Base-by-base conservation (phyloP, 2,113 vertebrate genomes). In the Verasper variegatus region DNA sequence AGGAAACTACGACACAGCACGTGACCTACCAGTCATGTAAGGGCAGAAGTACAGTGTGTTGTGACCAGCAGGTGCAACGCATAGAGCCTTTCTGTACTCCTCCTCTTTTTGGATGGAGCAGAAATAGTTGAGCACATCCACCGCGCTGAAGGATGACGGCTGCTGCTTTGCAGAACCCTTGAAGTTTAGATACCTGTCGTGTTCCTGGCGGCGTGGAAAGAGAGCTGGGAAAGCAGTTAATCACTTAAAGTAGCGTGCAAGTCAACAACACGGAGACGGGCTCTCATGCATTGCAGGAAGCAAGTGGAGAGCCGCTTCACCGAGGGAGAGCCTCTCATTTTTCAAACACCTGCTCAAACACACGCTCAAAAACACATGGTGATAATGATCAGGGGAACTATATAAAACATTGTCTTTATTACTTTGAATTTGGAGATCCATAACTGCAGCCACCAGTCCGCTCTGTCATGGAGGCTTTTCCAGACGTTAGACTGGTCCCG, bases 401-500 rank as follows among this genome's bases (percentile, higher is more conserved):
- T 31, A 31, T 31, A 1, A 40, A 42, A 52, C 4, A 14, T 37
- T 37, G n/a, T 68, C 2, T 27, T 37, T 47, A 21, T 67, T 74
- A 93, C 94, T 83, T 87, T 90, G 80, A 87, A 91, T 86, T 89
- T 90, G 56, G 58, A 40, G 3, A 59, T 89, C 94, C 92, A 94
- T 23, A 21, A 37, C 13, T 86, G 47, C 55, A 94, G 74, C 93
- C 92, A 93, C 12, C 63, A 18, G 1, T 63, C 74, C n/a, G 83
- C 86, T 55, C 40, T 74, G n/a, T 73, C 60, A 14, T 88, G 63
- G 59, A 93, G 85, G 40, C 40, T 23, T 1, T 56, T 24, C 87
- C 83, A 85, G 31, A 59, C 67, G 61, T 86, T 35, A 4, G 61
- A 17, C 35, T 63, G 60, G 57, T 78, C 23, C 61, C 66, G 69